These are phyloP conservation scores for Euglossa dilemma DNA, from an alignment of 1,140 invertebrate genomes.

Conservation along the genomic window DNA sequence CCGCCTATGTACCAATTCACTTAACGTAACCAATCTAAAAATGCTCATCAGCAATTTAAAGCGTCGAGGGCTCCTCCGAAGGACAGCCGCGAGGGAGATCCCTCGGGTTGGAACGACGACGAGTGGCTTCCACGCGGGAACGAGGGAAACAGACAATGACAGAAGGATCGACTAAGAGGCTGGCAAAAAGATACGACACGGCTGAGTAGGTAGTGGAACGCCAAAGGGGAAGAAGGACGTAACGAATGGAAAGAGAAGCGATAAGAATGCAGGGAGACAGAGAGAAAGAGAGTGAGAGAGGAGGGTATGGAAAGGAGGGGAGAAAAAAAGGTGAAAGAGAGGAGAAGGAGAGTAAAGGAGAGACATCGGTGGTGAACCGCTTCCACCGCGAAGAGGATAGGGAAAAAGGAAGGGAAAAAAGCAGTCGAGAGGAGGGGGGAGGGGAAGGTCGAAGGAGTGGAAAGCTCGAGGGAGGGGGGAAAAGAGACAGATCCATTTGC, in stretches of 20 bases:
- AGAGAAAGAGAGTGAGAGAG: no score
- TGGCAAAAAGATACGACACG: constrained; percentile 10
- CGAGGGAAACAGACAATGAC: constrained; percentile 47
- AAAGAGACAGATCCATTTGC: constrained; percentile 77
- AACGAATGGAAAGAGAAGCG: constrained; percentile 26
- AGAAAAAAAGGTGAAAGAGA: neutral
- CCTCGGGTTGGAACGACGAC: constrained; percentile 8
- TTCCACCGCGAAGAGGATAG: constrained; percentile 45
- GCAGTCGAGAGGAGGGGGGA: neutral
- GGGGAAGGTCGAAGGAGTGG: constrained; percentile 6
- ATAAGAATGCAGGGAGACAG: constrained; percentile 13
- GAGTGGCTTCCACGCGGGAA: constrained; percentile 17
- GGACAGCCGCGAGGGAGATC: constrained; percentile 52
- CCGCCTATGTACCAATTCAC: constrained; percentile 81
- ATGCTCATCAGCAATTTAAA: constrained; percentile 83
- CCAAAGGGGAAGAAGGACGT: neutral
- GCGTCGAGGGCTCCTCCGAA: constrained; percentile 66
- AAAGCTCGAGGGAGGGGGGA: constrained; percentile 34
- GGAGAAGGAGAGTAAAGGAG: neutral
- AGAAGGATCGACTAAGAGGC: constrained; percentile 45
- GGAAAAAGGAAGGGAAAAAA: constrained; percentile 23
- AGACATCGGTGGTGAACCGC: constrained; percentile 62
- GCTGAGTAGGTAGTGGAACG: neutral
- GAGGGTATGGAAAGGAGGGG: neutral
- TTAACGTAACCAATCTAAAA: constrained; percentile 82